Conservation (phyloP, 2,113 vertebrate genomes). For the Chiloscyllium plagiosum region DNA sequence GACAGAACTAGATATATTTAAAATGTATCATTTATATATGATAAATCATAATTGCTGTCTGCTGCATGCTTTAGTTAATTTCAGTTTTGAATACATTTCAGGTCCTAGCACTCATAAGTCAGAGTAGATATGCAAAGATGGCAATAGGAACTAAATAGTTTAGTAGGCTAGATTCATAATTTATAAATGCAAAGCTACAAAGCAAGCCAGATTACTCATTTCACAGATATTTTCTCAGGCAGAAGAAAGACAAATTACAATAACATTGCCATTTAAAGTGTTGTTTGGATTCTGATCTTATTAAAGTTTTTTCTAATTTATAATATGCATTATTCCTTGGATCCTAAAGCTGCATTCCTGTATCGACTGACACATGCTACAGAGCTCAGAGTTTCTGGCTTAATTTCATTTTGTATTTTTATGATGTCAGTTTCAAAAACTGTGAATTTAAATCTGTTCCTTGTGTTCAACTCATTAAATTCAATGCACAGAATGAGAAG, state of each 20-base stretch:
- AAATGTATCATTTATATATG: neutral
- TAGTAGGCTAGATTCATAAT: neutral
- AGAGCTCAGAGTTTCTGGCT: neutral
- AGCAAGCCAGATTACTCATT: constrained; percentile 33
- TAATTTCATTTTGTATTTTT: neutral
- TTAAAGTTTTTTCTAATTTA: neutral
- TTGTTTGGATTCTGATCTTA: neutral
- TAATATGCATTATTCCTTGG: neutral
- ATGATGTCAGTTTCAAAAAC: constrained; percentile 21
- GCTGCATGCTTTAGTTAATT: neutral
- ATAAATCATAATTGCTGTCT: neutral
- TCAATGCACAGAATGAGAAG: neutral
- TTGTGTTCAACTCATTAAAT: neutral
- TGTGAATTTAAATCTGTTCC: neutral
- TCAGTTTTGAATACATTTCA: neutral
- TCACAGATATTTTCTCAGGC: constrained; percentile 27
- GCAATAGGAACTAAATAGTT: neutral
- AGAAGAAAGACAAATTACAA: neutral
- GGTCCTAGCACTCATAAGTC: neutral
- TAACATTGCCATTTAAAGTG: constrained; percentile 36
- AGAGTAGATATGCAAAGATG: neutral
- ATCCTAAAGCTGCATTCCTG: neutral
- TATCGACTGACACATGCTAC: neutral
- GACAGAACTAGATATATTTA: neutral
- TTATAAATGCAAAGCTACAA: neutral